These are phyloP conservation scores for Neodiprion virginianus DNA, from an alignment of 1,140 invertebrate species.

Conservation along the genomic window DNA sequence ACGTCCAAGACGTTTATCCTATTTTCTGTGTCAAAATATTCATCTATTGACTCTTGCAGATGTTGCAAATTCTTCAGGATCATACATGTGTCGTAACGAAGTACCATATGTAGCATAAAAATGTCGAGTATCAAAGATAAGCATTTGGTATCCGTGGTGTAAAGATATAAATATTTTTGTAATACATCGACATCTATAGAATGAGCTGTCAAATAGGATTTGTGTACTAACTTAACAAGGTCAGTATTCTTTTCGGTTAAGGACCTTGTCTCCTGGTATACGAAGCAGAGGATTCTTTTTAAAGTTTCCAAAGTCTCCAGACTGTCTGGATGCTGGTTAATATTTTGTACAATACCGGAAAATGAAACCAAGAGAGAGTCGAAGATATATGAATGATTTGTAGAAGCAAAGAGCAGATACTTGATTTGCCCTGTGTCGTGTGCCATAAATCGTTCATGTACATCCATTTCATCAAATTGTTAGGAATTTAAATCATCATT, in stretches of 20 bases:
- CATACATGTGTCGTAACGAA: slow-evolving; percentile 27
- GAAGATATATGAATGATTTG: slow-evolving; percentile 19
- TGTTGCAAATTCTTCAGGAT: slow-evolving; percentile 31
- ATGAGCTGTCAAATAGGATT: slow-evolving; percentile 10
- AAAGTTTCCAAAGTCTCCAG: slow-evolving; percentile 33
- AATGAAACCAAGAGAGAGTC: slow-evolving; percentile 16
- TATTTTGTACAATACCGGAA: slow-evolving; percentile 30
- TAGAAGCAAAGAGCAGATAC: slow-evolving; percentile 26
- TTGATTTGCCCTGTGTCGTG: slow-evolving; percentile 29
- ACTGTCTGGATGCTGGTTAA: slow-evolving; percentile 21
- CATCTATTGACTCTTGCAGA: slow-evolving; percentile 25
- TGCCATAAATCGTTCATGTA: slow-evolving; percentile 39
- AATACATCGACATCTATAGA: slow-evolving; percentile 16
- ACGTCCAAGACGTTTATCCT: slow-evolving; percentile 30
- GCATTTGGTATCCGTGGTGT: slow-evolving; percentile 15
- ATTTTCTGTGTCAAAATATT: background rate
- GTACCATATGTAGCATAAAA: slow-evolving; percentile 33
- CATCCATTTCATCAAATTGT: slow-evolving; percentile 35
- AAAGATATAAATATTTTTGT: slow-evolving; percentile 21
- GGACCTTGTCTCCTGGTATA: slow-evolving; percentile 29
- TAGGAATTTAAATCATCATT: background rate
- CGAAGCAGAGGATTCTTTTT: slow-evolving; percentile 36
- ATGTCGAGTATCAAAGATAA: slow-evolving; percentile 38
- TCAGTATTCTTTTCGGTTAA: background rate
- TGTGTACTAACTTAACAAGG: too few species aligned